Percentiles rank a stretch among this genome's conserved stretches.
These are phyloP conservation scores for Aporophyla nigra DNA, from an alignment of 2,888 invertebrate species.

Conservation along the genomic window DNA sequence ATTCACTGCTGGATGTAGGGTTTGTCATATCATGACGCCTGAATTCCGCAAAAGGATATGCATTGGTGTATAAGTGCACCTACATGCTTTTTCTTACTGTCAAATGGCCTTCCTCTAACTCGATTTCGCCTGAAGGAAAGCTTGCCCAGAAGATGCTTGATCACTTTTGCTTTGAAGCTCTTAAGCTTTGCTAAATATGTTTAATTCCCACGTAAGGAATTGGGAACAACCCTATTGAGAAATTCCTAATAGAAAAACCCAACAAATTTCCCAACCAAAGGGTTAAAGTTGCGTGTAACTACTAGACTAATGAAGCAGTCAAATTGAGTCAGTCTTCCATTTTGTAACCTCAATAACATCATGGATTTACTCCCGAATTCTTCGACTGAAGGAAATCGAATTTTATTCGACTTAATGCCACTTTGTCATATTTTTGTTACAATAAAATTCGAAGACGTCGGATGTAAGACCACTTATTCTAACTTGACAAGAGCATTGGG, in stretches of 20 bases:
- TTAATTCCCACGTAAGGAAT: neutral
- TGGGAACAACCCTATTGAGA: neutral
- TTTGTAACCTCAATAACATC: slow-evolving; percentile 6
- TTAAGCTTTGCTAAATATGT: neutral
- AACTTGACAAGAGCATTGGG: too few species aligned
- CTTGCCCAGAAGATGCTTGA: neutral
- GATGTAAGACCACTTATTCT: neutral
- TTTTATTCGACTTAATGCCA: neutral
- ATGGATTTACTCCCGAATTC: slow-evolving; percentile 6
- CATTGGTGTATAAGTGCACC: neutral
- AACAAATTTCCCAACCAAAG: too few species aligned
- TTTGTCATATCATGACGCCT: neutral
- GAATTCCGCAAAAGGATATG: neutral
- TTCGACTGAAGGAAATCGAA: neutral
- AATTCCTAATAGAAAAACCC: neutral
- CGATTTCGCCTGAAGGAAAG: too few species aligned
- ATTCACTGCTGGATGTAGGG: neutral
- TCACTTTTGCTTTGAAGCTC: neutral
- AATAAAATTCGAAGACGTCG: neutral
- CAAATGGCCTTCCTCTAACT: too few species aligned
- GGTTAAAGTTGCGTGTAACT: neutral
- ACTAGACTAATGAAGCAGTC: neutral
- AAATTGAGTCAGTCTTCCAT: neutral
- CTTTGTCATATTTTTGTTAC: slow-evolving; percentile 2
- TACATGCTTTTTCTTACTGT: neutral